Base-by-base conservation (phyloP, 64 coral and sea anemone species). In the Pocillopora damicornis region DNA sequence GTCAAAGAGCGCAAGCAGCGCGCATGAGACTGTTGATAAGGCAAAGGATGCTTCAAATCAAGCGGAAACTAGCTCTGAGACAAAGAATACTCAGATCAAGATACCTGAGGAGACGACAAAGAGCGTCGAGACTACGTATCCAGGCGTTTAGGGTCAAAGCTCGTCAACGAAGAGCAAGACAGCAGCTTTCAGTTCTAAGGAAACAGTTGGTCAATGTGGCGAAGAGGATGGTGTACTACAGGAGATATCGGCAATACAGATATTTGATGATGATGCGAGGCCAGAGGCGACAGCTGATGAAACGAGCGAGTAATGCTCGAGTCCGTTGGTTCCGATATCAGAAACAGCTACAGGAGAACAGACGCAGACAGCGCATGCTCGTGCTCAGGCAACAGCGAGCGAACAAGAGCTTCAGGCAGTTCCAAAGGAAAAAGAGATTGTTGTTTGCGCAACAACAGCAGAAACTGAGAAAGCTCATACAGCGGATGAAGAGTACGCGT, bases 201-300 rank as follows among this genome's bases (percentile, higher is more conserved):
- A 83, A 20, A 67, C 20, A 7, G 62, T 17, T 67, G 16, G 42
- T 18, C 15, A 20, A 11, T 14, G 15, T 67, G 2, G 65, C 61
- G 36, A 62, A 83, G 67, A 68, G 63, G 22, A 83, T 83, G 80
- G 63, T 63, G 26, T 83, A 68, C 35, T 83, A 83, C 59, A 64
- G 15, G 14, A 61, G 62, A 18, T 11, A 67, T 35, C 34, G 80
- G 61, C 62, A 35, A 38, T 37, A 18, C 42, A 42, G 2, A 15
- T n/a, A 22, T 7, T 20, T 68, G 63, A 4, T 1, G 5, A 35
- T 61, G 4, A 37, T 66, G 80, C 80, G 30, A 45, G 11, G 12
- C 34, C 67, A 67, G 17, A 42, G 37, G 13, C 14, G 22, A 36
- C 37, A 51, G 14, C 61, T 13, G 2, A 42, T 45, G 14, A 83